Conservation (phyloP, 2,113 vertebrate species). For the Varanus salvator region DNA sequence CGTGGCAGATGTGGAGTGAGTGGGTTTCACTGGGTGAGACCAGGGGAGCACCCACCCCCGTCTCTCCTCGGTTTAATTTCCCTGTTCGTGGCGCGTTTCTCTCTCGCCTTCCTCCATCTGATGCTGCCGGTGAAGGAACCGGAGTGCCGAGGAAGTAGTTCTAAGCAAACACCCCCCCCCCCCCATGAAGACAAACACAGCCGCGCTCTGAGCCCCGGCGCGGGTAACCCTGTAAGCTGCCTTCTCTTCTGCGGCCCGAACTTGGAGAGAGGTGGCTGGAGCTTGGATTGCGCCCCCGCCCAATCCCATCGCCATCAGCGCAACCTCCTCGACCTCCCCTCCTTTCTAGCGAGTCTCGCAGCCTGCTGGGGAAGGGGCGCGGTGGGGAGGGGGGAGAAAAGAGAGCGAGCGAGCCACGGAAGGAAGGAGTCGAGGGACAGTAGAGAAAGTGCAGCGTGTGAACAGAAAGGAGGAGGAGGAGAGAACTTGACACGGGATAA, state of each 20-base stretch:
- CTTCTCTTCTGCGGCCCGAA: too few relatives aligned
- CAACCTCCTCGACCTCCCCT: not conserved
- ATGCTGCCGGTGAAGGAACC: not conserved
- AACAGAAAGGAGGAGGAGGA: not conserved
- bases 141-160: not conserved
- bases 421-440: not conserved
- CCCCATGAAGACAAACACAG: constrained; percentile 31
- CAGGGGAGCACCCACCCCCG: not conserved
- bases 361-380: not conserved
- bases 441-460: not conserved
- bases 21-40: not conserved
- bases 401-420: not conserved
- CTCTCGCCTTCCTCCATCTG: not conserved
- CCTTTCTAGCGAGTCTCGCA: not conserved
- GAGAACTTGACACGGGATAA: not conserved
- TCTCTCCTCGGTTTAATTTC: not conserved
- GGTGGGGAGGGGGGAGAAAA: not conserved
- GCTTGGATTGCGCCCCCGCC: not conserved
- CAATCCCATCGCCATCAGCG: not conserved
- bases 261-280: not conserved
- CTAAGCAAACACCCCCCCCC: constrained; percentile 10
- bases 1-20: too few relatives aligned
- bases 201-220: not conserved
- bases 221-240: not conserved
- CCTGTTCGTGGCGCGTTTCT: not conserved